Conservation (phyloP, 2,113 vertebrate genomes). For the Daubentonia madagascariensis region DNA sequence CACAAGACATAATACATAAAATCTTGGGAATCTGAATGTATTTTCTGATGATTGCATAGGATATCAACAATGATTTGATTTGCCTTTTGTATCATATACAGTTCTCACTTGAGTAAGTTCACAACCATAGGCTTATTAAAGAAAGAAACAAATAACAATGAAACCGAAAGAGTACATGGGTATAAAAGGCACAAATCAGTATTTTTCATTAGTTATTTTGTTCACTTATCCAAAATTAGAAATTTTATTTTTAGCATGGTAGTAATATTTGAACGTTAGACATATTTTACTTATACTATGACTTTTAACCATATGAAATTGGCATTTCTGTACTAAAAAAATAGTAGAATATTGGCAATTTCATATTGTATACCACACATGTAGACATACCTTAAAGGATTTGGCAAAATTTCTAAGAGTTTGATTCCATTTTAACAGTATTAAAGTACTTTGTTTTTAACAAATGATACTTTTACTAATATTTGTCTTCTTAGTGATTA, state of each 20-base stretch:
- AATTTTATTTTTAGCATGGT: constrained; percentile 4
- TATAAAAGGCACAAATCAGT: background rate
- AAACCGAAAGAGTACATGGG: background rate
- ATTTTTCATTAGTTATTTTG: background rate
- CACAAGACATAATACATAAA: background rate
- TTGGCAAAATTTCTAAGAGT: background rate
- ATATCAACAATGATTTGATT: background rate
- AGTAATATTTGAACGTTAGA: background rate
- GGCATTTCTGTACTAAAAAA: background rate
- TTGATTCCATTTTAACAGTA: background rate
- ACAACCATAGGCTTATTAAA: background rate
- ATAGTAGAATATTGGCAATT: background rate
- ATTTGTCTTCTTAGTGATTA: background rate
- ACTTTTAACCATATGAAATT: background rate
- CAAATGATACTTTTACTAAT: background rate
- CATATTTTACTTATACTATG: background rate
- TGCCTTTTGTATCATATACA: background rate
- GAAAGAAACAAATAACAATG: background rate
- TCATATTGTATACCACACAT: background rate
- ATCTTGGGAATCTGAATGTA: background rate
- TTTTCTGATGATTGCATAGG: background rate
- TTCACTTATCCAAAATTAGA: background rate
- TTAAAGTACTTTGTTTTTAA: background rate
- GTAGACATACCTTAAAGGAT: background rate
- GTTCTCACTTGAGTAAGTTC: background rate